These are phyloP conservation scores for Heliocidaris tuberculata DNA, from an alignment of 35 echinoderm and acorn worm genomes.

Conservation along the genomic window DNA sequence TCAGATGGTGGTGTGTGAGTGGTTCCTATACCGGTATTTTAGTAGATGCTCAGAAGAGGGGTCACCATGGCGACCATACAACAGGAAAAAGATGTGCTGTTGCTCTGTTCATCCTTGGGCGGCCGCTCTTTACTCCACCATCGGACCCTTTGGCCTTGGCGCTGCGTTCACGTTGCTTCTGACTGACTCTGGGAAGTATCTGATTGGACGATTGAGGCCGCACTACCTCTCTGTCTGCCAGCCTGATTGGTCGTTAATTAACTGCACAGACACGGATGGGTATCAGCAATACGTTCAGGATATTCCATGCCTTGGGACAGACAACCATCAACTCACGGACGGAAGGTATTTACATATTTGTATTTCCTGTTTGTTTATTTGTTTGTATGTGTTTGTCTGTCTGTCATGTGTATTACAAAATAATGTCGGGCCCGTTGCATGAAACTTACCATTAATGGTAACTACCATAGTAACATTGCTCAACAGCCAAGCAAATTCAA, in stretches of 20 bases:
- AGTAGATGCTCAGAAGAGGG: constrained; percentile 16
- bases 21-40: constrained; percentile 52
- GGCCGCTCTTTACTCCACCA: constrained; percentile 61
- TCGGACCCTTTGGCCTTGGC: constrained; percentile 67
- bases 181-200: constrained; percentile 63
- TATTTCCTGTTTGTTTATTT: not conserved
- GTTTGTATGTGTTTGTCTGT: not conserved
- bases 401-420: too few species aligned
- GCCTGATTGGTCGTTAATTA: constrained; percentile 62
- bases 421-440: too few species aligned
- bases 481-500: too few species aligned
- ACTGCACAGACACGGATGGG: constrained; percentile 58
- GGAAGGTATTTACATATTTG: constrained; percentile 55
- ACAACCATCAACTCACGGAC: constrained; percentile 47
- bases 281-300: constrained; percentile 55
- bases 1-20: constrained; percentile 65
- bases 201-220: constrained; percentile 75
- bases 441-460: too few species aligned
- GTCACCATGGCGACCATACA: constrained; percentile 51
- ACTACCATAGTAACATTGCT: too few species aligned
- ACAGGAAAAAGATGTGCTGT: constrained; percentile 31
- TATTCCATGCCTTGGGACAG: constrained; percentile 56
- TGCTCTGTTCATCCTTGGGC: constrained; percentile 57
- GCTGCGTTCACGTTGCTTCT: constrained; percentile 46
- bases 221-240: constrained; percentile 66